phyloP scores from a whole-genome alignment of 1,140 invertebrate genomes.

The Brachionus manjavacas region DNA sequence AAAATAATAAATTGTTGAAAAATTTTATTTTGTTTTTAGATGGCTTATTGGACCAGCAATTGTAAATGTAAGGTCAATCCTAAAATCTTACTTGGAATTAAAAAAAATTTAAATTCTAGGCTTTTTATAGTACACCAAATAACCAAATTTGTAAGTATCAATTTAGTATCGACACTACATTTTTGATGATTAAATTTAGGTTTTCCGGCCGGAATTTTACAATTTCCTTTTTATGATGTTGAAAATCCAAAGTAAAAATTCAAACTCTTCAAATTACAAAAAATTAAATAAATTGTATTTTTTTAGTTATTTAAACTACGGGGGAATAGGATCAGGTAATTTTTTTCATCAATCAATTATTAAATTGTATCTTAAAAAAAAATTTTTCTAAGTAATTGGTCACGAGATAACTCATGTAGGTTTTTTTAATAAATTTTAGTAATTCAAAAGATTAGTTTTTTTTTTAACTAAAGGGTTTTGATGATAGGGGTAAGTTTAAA shows the following conservation, averaged over 20 bases:
- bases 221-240: constrained; percentile 46
- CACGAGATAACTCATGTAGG: constrained; percentile 63
- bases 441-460: neutral
- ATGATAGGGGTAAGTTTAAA: constrained; percentile 17
- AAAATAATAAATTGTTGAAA: neutral
- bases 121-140: constrained; percentile 93
- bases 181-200: neutral
- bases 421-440: neutral
- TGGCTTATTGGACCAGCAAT: constrained; percentile 89
- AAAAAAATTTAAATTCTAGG: constrained; percentile 51
- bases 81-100: too few species aligned
- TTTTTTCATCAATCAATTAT: neutral
- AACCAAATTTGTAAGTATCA: constrained; percentile 74
- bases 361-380: too few species aligned
- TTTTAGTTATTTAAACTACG: constrained; percentile 67
- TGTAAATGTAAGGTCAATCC: constrained; percentile 65
- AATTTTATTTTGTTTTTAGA: constrained; percentile 47
- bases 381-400: constrained; percentile 58
- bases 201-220: constrained; percentile 41
- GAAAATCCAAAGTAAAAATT: neutral
- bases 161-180: neutral
- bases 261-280: neutral
- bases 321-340: constrained; percentile 61
- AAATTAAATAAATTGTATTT: constrained; percentile 40
- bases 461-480: constrained; percentile 2